Percentiles rank a stretch among this genome's conserved stretches.
phyloP scores from a whole-genome alignment of 2,888 invertebrate species.

The Anoplius nigerrimus region DNA sequence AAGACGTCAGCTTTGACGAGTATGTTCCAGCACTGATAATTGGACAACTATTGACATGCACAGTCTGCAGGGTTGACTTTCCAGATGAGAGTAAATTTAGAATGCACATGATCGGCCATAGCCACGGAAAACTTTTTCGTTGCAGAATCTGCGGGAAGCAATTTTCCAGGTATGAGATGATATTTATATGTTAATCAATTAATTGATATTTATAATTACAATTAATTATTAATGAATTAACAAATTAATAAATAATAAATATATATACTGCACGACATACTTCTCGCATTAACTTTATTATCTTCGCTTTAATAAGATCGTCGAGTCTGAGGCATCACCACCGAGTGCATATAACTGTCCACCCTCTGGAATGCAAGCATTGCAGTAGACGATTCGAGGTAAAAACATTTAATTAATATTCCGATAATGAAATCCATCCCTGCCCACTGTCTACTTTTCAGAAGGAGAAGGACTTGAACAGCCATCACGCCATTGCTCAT shows the following conservation, averaged over 20 bases:
- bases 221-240: neutral
- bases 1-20: slow-evolving; percentile 44
- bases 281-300: too few species aligned
- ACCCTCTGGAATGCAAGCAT: slow-evolving; percentile 29
- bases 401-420: too few species aligned
- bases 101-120: slow-evolving; percentile 47
- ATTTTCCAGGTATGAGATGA: slow-evolving; percentile 29
- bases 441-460: too few species aligned
- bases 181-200: too few species aligned
- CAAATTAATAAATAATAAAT: neutral
- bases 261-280: too few species aligned
- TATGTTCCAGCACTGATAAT: slow-evolving; percentile 38
- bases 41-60: slow-evolving; percentile 42
- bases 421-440: too few species aligned
- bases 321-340: slow-evolving; percentile 41
- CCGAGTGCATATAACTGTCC: slow-evolving; percentile 19
- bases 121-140: slow-evolving; percentile 38
- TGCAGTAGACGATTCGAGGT: slow-evolving; percentile 46
- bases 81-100: slow-evolving; percentile 42
- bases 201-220: neutral
- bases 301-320: too few species aligned
- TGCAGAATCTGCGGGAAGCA: slow-evolving; percentile 42
- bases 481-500: slow-evolving; percentile 4
- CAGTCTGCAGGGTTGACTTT: slow-evolving; percentile 47
- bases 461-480: too few species aligned